These are phyloP conservation scores for Ischnus inquisitorius DNA, from an alignment of 2,888 invertebrate genomes.

Conservation along the genomic window DNA sequence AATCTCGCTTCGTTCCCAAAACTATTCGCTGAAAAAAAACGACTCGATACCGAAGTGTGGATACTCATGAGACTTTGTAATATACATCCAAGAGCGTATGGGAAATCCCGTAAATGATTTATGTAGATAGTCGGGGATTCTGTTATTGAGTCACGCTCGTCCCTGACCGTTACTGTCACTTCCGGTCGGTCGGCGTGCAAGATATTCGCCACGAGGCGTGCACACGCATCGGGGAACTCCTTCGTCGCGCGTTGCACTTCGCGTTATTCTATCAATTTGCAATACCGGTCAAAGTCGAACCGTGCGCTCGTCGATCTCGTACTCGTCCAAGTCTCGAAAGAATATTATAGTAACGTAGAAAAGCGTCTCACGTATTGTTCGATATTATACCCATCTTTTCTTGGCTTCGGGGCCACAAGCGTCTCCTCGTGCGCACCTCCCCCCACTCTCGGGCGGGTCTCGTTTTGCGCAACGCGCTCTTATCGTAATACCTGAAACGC, in stretches of 20 bases:
- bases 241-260: neutral
- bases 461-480: constrained; percentile 47
- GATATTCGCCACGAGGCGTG: neutral
- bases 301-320: neutral
- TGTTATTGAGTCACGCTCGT: constrained; percentile 39
- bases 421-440: constrained; percentile 22
- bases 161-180: constrained; percentile 44
- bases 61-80: neutral
- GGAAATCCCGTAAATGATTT: neutral
- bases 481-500: constrained; percentile 42
- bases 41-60: neutral
- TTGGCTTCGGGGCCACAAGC: constrained; percentile 28
- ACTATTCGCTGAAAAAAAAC: no score
- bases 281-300: neutral
- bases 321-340: constrained; percentile 3
- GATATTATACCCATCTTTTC: constrained; percentile 36
- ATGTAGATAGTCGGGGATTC: neutral
- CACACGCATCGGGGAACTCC: neutral
- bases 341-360: neutral
- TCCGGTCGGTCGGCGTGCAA: constrained; percentile 25
- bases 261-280: neutral
- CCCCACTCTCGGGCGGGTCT: neutral
- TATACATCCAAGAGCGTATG: neutral
- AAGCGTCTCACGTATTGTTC: neutral
- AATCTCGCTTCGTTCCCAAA: no score